These are phyloP conservation scores for Phalanger gymnotis DNA, from an alignment of 2,797 vertebrate species.

Conservation along the genomic window DNA sequence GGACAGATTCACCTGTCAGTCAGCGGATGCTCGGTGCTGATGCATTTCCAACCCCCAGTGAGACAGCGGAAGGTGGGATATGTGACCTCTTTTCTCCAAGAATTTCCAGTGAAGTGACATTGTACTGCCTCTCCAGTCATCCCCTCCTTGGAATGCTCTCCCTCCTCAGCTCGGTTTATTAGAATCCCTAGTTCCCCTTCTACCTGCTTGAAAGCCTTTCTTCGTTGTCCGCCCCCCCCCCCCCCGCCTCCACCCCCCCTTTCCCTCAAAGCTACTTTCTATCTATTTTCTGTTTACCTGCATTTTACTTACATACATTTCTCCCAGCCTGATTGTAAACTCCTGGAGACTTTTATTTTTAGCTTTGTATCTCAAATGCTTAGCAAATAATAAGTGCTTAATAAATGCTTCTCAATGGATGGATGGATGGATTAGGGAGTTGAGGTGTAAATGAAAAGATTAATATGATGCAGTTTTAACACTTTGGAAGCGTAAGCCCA, in stretches of 20 bases:
- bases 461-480: background rate
- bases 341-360: background rate
- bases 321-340: background rate
- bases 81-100: too few relatives aligned
- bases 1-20: background rate
- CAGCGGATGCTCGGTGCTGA: background rate
- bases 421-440: background rate
- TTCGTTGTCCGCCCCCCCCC: background rate
- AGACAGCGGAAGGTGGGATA: too few relatives aligned
- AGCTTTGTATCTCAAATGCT: background rate
- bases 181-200: too few relatives aligned
- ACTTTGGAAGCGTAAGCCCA: background rate
- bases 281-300: background rate
- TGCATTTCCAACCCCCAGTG: background rate
- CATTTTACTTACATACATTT: too few relatives aligned
- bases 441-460: background rate
- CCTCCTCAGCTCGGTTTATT: background rate
- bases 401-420: background rate
- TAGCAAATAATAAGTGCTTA: background rate
- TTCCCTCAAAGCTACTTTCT: background rate
- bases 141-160: background rate
- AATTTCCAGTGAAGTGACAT: background rate
- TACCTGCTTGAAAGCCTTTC: background rate
- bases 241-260: background rate
- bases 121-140: background rate